Conservation (phyloP, 2,113 vertebrate genomes). For the Tachuris rubrigastra region DNA sequence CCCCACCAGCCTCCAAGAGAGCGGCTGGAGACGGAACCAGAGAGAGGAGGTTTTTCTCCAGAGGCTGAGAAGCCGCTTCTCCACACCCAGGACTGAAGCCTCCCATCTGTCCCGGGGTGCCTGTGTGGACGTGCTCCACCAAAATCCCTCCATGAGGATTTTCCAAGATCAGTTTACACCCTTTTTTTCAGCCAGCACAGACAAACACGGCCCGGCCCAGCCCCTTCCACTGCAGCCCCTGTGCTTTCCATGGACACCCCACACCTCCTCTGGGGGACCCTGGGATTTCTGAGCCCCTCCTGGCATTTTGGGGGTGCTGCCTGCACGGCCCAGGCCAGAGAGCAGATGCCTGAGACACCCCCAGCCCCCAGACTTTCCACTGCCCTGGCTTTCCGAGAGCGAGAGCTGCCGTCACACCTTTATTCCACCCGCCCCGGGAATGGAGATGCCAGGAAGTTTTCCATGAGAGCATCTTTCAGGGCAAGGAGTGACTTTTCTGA, state of each 20-base stretch:
- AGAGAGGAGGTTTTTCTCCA: not conserved
- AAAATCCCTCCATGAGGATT: not conserved
- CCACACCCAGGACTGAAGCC: not conserved
- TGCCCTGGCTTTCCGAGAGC: not conserved
- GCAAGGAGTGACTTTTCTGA: not conserved
- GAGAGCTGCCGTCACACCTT: accelerated
- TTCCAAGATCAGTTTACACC: not conserved
- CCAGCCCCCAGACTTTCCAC: not conserved
- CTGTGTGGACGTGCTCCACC: not conserved
- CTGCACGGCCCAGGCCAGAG: not conserved
- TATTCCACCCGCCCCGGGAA: not conserved
- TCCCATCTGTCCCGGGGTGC: not conserved
- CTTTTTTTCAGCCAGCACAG: not conserved
- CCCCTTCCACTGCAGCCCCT: not conserved
- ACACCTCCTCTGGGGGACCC: accelerated
- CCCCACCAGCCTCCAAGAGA: no score
- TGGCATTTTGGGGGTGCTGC: not conserved
- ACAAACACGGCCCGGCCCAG: accelerated
- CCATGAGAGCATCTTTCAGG: not conserved
- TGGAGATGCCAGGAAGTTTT: not conserved
- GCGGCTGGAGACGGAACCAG: not conserved
- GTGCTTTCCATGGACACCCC: not conserved
- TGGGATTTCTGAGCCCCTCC: not conserved
- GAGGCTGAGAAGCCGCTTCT: not conserved
- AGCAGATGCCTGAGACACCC: not conserved